Evolutionary conservation across 2,888 invertebrate species (phyloP).

Genomic region (Oxyteleia sp.): DNA sequence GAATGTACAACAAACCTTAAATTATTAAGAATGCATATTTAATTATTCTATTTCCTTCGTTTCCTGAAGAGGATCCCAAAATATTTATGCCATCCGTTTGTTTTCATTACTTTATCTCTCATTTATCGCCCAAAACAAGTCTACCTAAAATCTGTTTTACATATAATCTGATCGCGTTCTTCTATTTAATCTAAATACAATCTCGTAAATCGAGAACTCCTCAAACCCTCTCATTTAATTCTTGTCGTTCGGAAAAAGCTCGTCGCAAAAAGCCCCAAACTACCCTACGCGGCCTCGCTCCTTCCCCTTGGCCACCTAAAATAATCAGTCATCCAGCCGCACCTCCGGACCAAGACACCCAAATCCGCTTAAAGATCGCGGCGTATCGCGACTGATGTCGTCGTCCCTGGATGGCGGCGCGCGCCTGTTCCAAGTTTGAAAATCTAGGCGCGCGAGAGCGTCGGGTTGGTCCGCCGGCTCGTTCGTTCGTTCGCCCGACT

Average conservation of each 20-base stretch:
- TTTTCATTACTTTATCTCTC: too few species aligned
- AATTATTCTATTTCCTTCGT: too few species aligned
- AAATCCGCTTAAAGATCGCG: slow-evolving; percentile 18
- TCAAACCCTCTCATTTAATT: too few species aligned
- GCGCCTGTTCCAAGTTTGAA: slow-evolving; percentile 83
- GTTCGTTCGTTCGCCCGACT: slow-evolving; percentile 75
- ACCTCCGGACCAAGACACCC: neutral
- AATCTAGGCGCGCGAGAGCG: slow-evolving; percentile 81
- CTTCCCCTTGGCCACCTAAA: neutral
- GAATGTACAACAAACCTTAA: too few species aligned
- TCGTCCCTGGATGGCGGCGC: slow-evolving; percentile 74
- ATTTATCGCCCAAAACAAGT: too few species aligned
- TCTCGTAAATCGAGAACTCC: too few species aligned
- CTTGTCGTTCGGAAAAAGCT: neutral
- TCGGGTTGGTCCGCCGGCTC: slow-evolving; percentile 78
- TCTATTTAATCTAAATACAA: too few species aligned
- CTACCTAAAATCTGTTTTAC: too few species aligned
- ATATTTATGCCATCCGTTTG: too few species aligned
- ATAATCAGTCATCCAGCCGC: neutral
- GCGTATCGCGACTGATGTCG: slow-evolving; percentile 16
- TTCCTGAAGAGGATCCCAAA: too few species aligned
- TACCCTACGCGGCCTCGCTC: neutral
- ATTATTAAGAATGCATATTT: too few species aligned
- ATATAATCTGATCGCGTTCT: too few species aligned
- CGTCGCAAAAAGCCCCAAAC: neutral